Evolutionary conservation across 2,888 invertebrate genomes (phyloP).

Genomic region (Trichopoda pennipes): DNA sequence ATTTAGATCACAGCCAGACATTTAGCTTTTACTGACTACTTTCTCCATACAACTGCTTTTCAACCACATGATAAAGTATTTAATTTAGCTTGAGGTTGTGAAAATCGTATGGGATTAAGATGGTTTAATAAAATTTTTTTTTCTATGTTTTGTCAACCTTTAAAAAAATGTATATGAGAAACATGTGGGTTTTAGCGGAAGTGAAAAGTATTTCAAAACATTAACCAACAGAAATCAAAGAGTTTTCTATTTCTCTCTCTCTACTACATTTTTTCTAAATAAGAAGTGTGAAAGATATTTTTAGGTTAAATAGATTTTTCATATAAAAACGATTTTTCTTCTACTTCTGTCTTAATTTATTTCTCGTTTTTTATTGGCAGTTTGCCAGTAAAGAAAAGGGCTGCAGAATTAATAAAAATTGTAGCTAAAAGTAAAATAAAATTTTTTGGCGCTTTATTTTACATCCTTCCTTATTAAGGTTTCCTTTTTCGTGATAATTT

Average conservation of each 20-base stretch:
- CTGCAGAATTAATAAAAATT: conserved; percentile 40
- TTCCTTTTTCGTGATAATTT: conserved; percentile 27
- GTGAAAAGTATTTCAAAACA: conserved; percentile 34
- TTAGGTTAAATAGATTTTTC: neutral
- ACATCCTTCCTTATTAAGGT: conserved; percentile 47
- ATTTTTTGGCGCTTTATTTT: conserved; percentile 58
- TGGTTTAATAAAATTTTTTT: too few species aligned
- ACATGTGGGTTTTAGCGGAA: conserved; percentile 46
- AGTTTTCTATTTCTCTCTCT: conserved; percentile 4
- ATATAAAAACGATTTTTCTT: conserved; percentile 7
- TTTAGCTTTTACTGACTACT: conserved; percentile 26
- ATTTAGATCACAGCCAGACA: conserved; percentile 48
- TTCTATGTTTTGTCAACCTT: conserved; percentile 20
- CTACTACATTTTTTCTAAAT: conserved; percentile 13
- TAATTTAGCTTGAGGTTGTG: conserved; percentile 42
- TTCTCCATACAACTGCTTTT: conserved; percentile 14
- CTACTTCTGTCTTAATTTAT: neutral
- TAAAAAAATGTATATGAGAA: conserved; percentile 2
- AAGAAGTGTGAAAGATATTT: conserved; percentile 23
- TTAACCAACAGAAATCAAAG: conserved; percentile 29
- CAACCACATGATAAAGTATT: conserved; percentile 44
- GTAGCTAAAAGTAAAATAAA: conserved; percentile 40
- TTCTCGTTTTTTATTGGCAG: conserved; percentile 46
- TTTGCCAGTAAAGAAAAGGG: conserved; percentile 24
- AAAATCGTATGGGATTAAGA: conserved; percentile 12